Evolutionary conservation across 2,113 vertebrate species (phyloP).

Genomic region (Limnothrissa miodon): DNA sequence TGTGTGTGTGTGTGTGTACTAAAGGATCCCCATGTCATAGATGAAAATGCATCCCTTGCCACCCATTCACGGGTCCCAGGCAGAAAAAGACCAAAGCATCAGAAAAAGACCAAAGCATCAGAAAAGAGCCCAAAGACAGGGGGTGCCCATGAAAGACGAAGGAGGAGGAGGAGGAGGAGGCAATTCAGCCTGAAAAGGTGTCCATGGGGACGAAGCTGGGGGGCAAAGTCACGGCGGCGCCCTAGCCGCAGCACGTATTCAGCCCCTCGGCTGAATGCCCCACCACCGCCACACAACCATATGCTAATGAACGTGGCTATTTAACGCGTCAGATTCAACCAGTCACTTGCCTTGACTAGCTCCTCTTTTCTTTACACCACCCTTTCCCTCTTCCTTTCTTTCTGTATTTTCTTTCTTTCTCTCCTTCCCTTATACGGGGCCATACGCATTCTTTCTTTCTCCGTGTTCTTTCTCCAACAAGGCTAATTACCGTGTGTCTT

Average conservation of each 20-base stretch:
- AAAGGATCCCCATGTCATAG: background rate
- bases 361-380: background rate
- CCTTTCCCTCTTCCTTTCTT: slow-evolving; percentile 23
- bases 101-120: slow-evolving; percentile 6
- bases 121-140: slow-evolving; percentile 29
- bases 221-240: slow-evolving; percentile 38
- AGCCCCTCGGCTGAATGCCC: slow-evolving; percentile 62
- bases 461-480: slow-evolving; percentile 41
- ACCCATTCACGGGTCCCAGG: slow-evolving; percentile 9
- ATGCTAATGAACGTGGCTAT: slow-evolving; percentile 72
- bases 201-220: slow-evolving; percentile 47
- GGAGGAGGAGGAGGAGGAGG: slow-evolving; percentile 47
- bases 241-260: slow-evolving; percentile 61
- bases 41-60: slow-evolving; percentile 5
- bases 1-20: background rate
- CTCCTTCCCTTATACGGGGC: slow-evolving; percentile 28
- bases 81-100: slow-evolving; percentile 55
- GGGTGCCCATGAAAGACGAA: slow-evolving; percentile 48
- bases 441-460: slow-evolving; percentile 44
- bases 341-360: slow-evolving; percentile 28
- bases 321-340: slow-evolving; percentile 72
- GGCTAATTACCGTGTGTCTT: slow-evolving; percentile 70
- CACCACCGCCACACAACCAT: slow-evolving; percentile 58
- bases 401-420: slow-evolving; percentile 42
- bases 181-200: slow-evolving; percentile 63